These are phyloP conservation scores for Melanotaenia maccullochi DNA, from an alignment of 2,797 vertebrate species.

Conservation along the genomic window DNA sequence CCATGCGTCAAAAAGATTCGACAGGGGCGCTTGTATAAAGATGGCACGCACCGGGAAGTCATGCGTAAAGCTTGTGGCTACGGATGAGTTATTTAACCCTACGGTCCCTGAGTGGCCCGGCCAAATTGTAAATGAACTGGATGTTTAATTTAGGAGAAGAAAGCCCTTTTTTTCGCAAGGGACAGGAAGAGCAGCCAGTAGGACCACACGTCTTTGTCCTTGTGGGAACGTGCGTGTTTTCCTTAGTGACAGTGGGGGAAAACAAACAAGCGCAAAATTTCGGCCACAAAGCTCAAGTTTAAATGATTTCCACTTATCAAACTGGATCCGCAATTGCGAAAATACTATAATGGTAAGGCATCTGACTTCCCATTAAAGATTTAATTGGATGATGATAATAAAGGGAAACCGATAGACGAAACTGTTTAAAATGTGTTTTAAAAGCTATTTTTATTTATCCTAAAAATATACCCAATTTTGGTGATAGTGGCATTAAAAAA, in stretches of 20 bases:
- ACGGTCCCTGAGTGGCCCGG: conserved; percentile 59
- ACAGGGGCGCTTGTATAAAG: conserved; percentile 32
- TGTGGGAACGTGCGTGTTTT: conserved; percentile 40
- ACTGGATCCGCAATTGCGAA: conserved; percentile 21
- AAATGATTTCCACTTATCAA: conserved; percentile 29
- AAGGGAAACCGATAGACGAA: not conserved
- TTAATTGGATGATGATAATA: conserved; percentile 11
- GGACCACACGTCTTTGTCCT: conserved; percentile 50
- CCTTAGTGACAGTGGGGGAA: conserved; percentile 64
- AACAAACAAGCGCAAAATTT: conserved; percentile 59
- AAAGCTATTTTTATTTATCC: not conserved
- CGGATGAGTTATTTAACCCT: conserved; percentile 70
- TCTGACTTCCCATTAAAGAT: not conserved
- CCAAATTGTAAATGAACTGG: conserved; percentile 50
- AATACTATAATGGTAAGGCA: conserved; percentile 29
- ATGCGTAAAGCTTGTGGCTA: conserved; percentile 73
- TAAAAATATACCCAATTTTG: conserved; percentile 8
- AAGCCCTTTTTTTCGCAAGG: conserved; percentile 13
- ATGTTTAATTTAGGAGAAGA: conserved; percentile 23
- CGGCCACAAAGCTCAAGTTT: conserved; percentile 33
- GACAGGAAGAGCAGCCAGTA: conserved; percentile 12
- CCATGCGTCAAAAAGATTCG: conserved; percentile 55
- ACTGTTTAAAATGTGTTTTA: not conserved
- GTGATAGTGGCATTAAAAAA: not conserved
- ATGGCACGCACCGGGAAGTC: conserved; percentile 64